phyloP scores from a whole-genome alignment of 2,888 invertebrate species.

The Platynereis dumerilii region DNA sequence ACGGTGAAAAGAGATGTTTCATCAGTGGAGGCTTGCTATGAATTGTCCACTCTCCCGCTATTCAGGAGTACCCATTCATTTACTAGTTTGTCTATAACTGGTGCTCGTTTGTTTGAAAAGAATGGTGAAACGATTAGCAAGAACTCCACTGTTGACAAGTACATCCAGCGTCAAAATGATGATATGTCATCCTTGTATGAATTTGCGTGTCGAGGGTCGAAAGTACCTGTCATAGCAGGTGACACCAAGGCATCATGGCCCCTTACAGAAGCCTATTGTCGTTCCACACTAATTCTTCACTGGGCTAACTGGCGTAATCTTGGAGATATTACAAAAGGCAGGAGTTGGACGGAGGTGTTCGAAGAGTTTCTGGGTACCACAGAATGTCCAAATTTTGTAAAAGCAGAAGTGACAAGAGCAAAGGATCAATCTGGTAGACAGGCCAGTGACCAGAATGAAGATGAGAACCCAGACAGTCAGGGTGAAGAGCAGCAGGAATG shows the following conservation, averaged over 20 bases:
- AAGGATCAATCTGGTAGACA: no score
- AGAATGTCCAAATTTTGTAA: conserved; percentile 34
- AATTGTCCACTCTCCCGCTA: no score
- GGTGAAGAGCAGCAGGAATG: conserved; percentile 23
- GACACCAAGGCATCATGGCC: conserved; percentile 33
- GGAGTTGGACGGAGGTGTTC: conserved; percentile 34
- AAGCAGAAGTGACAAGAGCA: conserved; percentile 18
- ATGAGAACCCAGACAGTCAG: conserved; percentile 2
- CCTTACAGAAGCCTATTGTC: conserved; percentile 33
- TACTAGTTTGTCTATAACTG: no score
- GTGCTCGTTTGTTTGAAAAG: no score
- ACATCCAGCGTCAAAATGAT: no score
- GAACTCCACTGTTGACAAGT: no score
- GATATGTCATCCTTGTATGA: no score
- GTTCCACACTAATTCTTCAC: conserved; percentile 34
- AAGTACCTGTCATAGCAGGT: conserved; percentile 25
- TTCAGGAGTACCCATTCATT: no score
- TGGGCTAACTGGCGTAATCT: conserved; percentile 38
- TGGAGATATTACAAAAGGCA: conserved; percentile 33
- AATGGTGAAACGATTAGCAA: no score
- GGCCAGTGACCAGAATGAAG: conserved; percentile 3
- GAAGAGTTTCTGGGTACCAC: conserved; percentile 31
- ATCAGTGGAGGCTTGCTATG: no score
- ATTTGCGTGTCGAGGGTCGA: no score
- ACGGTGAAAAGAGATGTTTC: no score